A percentile compares a stretch with the other conserved stretches of the same genome.
These are phyloP conservation scores for Nymphicus hollandicus DNA, from an alignment of 2,113 vertebrate genomes.

Conservation along the genomic window DNA sequence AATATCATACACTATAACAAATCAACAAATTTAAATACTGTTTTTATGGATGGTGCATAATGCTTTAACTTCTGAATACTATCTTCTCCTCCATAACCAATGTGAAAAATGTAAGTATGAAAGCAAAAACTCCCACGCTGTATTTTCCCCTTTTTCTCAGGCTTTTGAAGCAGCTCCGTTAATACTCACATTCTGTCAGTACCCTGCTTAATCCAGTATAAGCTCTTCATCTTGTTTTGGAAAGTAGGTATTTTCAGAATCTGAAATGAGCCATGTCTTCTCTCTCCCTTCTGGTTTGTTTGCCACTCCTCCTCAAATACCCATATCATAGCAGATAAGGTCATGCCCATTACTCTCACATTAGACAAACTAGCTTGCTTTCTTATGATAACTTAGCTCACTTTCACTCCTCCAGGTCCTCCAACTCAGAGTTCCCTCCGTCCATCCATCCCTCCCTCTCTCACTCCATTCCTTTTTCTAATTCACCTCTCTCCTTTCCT, in stretches of 20 bases:
- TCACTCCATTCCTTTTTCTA: not conserved
- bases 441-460: not conserved
- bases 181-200: not conserved
- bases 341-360: not conserved
- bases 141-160: not conserved
- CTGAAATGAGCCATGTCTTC: not conserved
- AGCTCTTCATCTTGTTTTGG: not conserved
- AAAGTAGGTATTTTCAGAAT: not conserved
- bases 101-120: not conserved
- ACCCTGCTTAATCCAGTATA: not conserved
- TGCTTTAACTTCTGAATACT: not conserved
- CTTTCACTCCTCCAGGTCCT: not conserved
- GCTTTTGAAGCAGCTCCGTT: not conserved
- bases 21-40: not conserved
- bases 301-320: not conserved
- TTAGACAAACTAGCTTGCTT: not conserved
- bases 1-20: not conserved
- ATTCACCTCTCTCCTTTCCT: not conserved
- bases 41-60: not conserved
- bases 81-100: not conserved
- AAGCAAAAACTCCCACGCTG: not conserved
- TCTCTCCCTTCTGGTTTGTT: not conserved
- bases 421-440: not conserved
- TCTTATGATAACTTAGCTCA: rapidly evolving
- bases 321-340: not conserved